Evolutionary conservation across 2,113 vertebrate genomes (phyloP).

Genomic region (Pachyramphus minor): DNA sequence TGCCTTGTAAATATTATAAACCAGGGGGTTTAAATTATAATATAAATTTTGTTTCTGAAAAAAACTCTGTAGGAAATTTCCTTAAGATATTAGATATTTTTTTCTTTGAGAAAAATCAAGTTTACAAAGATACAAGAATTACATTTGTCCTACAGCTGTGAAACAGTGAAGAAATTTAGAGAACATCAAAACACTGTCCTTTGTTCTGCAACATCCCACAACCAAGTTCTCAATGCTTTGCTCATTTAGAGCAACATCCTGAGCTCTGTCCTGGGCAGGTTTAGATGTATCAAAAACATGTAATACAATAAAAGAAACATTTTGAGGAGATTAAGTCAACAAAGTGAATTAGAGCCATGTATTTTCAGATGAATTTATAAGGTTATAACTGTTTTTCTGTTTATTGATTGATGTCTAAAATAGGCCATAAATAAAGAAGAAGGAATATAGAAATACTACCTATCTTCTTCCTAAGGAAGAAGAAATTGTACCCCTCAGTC

Average conservation of each 20-base stretch:
- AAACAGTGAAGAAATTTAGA: neutral
- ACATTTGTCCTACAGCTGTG: neutral
- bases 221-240: neutral
- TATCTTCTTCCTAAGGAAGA: neutral
- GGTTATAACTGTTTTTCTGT: neutral
- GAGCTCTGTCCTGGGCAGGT: neutral
- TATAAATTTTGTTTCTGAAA: neutral
- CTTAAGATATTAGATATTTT: neutral
- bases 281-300: neutral
- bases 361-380: neutral
- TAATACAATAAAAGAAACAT: neutral
- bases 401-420: neutral
- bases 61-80: neutral
- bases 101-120: neutral
- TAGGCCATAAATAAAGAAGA: neutral
- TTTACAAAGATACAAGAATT: conserved; percentile 18
- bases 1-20: neutral
- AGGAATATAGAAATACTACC: neutral
- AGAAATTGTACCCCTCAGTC: neutral
- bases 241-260: neutral
- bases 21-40: neutral
- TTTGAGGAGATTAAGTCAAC: neutral
- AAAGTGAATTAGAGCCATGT: neutral
- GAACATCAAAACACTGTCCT: neutral
- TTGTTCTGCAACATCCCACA: neutral